Base-by-base conservation (phyloP, 2,797 vertebrate genomes). In the Chromis chromis region DNA sequence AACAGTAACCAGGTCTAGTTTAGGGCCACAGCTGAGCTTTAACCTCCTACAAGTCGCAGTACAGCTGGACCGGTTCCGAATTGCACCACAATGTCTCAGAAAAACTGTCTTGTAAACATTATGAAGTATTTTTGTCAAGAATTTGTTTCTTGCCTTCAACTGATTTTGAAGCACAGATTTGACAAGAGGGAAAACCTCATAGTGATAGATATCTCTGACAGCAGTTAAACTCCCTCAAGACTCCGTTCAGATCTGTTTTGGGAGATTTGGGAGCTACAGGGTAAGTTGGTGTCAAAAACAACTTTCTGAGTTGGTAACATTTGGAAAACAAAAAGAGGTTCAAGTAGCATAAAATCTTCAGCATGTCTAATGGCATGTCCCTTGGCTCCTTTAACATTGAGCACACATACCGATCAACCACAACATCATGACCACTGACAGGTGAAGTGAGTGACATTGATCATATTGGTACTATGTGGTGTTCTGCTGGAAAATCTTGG, bases 31-130 rank as follows among this genome's bases (percentile, higher is more conserved):
- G 40, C 4, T 42, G 14, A 42, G 9, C 33, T 10, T 2, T 36
- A 36, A 36, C 33, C 33, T 36, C 33, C 33, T 36, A 10, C 33
- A 36, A 12, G 33, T 36, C 10, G 2, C 33, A 11, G 33, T 36
- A 36, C 8, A 36, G 33, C 33, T 36, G 33, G 10, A 12, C 33
- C 42, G 19, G 42, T 4, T 44, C 13, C 19, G 42, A 44, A 44
- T 44, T 22, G 33, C 50, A 57, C 14, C 50, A 49, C 7, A 39
- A 17, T 48, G 25, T 65, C 58, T 22, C 27, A n/a, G 50, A 24
- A 54, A 28, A 58, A 64, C 13, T 48, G 39, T 74, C 61, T 36
- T 50, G 24, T 59, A 63, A 76, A 71, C 40, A 56, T 42, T 73
- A 24, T 8, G 42, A 19, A 44, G 48, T 8, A 16, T 68, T 61